Evolutionary conservation across 2,113 vertebrate genomes (phyloP).

Genomic region (Carassius carassius): DNA sequence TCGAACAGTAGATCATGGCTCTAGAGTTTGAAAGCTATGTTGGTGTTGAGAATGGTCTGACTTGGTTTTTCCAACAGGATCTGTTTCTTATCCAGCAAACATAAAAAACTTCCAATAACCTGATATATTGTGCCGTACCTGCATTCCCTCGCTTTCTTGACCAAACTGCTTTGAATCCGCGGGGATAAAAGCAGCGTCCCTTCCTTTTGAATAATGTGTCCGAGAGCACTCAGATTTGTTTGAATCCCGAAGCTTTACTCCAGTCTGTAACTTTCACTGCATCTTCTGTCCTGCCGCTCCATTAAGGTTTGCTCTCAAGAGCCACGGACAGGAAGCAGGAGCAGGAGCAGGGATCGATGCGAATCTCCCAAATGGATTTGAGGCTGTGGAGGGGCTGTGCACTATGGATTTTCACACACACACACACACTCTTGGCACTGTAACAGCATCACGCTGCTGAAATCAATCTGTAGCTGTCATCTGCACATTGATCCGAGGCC

Average conservation of each 20-base stretch:
- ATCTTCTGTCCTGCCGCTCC: constrained; percentile 12
- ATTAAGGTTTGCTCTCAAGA: constrained; percentile 16
- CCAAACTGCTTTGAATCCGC: neutral
- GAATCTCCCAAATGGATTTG: neutral
- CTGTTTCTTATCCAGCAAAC: neutral
- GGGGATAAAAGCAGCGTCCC: neutral
- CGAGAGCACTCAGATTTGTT: neutral
- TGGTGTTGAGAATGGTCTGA: too few species aligned
- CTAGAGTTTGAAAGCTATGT: too few species aligned
- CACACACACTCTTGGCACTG: neutral
- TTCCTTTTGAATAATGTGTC: neutral
- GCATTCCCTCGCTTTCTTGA: neutral
- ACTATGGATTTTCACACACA: constrained; percentile 10
- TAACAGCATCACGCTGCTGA: constrained; percentile 1
- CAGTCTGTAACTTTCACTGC: neutral
- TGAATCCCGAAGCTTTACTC: neutral
- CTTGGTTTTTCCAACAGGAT: neutral
- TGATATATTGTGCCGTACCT: neutral
- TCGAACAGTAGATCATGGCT: too few species aligned
- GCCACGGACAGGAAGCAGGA: neutral
- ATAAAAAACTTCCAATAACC: neutral
- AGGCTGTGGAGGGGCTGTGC: neutral
- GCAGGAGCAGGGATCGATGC: neutral
- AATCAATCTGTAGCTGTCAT: constrained; percentile 3
- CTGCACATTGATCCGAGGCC: neutral